A percentile compares a stretch with the other conserved stretches of the same genome.
phyloP scores from a whole-genome alignment of 2,113 vertebrate species.

The Caranx melampygus region DNA sequence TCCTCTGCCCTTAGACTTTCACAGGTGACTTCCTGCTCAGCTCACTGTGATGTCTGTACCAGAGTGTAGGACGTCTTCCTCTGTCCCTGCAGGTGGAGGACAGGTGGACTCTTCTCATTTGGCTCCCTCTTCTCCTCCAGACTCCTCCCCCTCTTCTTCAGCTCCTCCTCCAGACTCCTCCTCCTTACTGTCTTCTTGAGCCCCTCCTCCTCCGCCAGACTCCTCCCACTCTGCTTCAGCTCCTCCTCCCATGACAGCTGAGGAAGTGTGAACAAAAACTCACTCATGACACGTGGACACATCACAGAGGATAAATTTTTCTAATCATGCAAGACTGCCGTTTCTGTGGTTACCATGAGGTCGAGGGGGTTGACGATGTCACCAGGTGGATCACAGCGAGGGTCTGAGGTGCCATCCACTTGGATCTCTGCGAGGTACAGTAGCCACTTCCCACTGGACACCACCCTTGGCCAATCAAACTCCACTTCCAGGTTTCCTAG shows the following conservation, averaged over 20 bases:
- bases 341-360: conserved; percentile 47
- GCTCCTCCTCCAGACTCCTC: conserved; percentile 1
- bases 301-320: not conserved
- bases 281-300: too few species aligned
- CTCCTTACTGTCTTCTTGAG: too few species aligned
- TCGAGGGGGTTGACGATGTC: conserved; percentile 85
- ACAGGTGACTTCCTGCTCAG: too few species aligned
- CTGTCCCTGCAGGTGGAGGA: conserved; percentile 24
- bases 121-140: not conserved
- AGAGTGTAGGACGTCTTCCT: conserved; percentile 51
- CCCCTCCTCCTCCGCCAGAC: conserved; percentile 10
- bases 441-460: conserved; percentile 91
- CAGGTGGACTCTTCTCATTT: not conserved
- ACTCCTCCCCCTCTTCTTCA: conserved; percentile 32
- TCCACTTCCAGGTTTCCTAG: conserved; percentile 86
- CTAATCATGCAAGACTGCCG: not conserved
- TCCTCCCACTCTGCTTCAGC: conserved; percentile 29
- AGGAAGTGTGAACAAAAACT: not conserved
- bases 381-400: conserved; percentile 81
- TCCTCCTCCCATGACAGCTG: conserved; percentile 48
- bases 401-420: conserved; percentile 72
- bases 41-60: conserved; percentile 37
- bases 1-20: too few species aligned
- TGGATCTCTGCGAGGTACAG: conserved; percentile 89
- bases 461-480: conserved; percentile 92